Evolutionary conservation across 2,113 vertebrate species (phyloP), one percentile per base, ranked within the genome.

Genomic region (Phylloscopus trochilus): DNA sequence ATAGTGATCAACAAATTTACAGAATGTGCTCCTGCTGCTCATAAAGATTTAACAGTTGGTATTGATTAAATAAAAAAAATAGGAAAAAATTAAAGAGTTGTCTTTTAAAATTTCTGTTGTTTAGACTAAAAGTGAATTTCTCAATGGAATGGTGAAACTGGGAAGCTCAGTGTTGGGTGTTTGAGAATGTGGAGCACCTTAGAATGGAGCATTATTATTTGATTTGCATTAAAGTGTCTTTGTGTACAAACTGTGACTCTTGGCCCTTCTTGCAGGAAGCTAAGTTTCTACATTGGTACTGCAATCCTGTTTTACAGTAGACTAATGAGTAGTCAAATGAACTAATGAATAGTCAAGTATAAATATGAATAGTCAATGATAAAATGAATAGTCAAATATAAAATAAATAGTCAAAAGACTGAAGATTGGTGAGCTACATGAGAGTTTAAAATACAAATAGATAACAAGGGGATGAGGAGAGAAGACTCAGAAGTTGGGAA

Each of bases 211-310:
- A 33, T 22, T 87, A 56, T 55, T 94, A 35, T 80, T 73, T 88
- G 63, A 76, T 93, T 94, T 92, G 44, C 78, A 94, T 95, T 94
- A 97, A 96, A 96, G 72, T 92, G 90, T 94, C 63, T 95, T 90
- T 95, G 87, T 91, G 84, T 90, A 95, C 52, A 63, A 86, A 70
- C 24, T 55, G 17, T 59, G 94, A 35, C 90, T 95, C 78, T 47
- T 82, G 82, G 35, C 55, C 59, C 30, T 95, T 95, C 79, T 94
- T 95, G 46, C 63, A 92, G 84, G 78, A 69, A 87, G 47, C 16
- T 8, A 28, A 20, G 37, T 87, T 82, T 77, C 56, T 83, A 5
- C 23, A 26, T 66, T 87, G 35, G n/a, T 19, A 9, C 12, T 55
- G 15, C 39, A 49, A 44, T 52, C 41, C 28, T n/a, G 0, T 86